phyloP scores from a whole-genome alignment of 2,113 vertebrate species.

The Lampris megalopsis region DNA sequence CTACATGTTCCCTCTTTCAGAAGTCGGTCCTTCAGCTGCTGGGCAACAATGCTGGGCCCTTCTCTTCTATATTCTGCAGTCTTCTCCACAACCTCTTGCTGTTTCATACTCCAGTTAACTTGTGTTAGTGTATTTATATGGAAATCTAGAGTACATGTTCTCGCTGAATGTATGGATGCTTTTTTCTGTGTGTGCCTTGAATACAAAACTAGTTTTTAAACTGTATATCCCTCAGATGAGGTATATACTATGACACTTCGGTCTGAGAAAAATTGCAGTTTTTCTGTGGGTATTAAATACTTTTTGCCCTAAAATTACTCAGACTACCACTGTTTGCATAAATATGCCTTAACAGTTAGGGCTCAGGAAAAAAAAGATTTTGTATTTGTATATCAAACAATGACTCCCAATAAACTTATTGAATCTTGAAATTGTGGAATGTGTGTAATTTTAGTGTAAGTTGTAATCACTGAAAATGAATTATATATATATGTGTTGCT shows the following conservation, averaged over 20 bases:
- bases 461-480: no score
- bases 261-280: not conserved
- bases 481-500: no score
- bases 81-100: not conserved
- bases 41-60: no score
- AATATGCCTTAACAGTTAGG: not conserved
- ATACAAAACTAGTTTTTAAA: not conserved
- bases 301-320: constrained; percentile 34
- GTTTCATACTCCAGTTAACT: not conserved
- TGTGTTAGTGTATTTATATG: not conserved
- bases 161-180: not conserved
- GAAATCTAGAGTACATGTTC: constrained; percentile 1
- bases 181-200: constrained; percentile 21
- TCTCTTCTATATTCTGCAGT: no score
- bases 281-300: not conserved
- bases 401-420: constrained; percentile 32
- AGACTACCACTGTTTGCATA: not conserved
- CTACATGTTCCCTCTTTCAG: no score
- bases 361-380: constrained; percentile 1
- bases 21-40: no score
- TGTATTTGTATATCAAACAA: constrained; percentile 36
- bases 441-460: no score
- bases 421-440: no score
- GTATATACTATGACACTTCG: not conserved
- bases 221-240: not conserved